phyloP scores from a whole-genome alignment of 2,888 invertebrate species.

The Pristionchus entomophagus region DNA sequence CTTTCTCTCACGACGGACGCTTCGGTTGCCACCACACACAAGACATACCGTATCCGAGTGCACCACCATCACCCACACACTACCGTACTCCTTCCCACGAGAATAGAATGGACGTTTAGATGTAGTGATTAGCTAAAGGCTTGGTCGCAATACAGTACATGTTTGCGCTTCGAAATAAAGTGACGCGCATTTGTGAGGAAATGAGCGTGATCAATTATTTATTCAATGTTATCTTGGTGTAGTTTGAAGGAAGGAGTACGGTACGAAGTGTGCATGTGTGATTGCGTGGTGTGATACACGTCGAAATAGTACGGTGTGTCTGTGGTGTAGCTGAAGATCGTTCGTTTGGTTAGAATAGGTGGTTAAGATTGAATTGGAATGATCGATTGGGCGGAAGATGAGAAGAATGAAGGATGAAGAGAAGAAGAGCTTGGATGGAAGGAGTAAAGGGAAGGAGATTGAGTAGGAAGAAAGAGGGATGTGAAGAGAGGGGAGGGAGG shows the following conservation, averaged over 20 bases:
- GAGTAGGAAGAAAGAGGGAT: slow-evolving; percentile 6
- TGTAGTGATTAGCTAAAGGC: not conserved
- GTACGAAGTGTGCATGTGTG: not conserved
- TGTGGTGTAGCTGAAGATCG: not conserved
- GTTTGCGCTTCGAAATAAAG: slow-evolving; percentile 14
- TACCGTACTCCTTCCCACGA: slow-evolving; percentile 30
- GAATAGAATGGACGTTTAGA: not conserved
- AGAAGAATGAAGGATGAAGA: not conserved
- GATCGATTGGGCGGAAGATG: slow-evolving; percentile 6
- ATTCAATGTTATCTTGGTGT: not conserved
- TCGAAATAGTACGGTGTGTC: not conserved
- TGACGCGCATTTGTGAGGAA: not conserved
- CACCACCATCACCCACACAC: not conserved
- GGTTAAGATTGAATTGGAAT: not conserved
- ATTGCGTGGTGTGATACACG: not conserved
- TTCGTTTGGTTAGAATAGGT: not conserved
- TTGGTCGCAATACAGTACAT: not conserved
- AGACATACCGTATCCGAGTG: slow-evolving; percentile 29
- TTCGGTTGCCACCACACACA: not conserved
- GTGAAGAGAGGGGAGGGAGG: not conserved
- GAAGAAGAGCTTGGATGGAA: not conserved
- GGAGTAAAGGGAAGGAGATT: not conserved
- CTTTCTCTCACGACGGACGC: not conserved
- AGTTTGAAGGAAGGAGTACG: slow-evolving; percentile 35
- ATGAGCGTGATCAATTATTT: not conserved